A percentile compares a stretch with the other conserved stretches of the same genome.
Evolutionary conservation across 2,113 vertebrate species (phyloP).

Genomic region (Datnioides undecimradiatus): DNA sequence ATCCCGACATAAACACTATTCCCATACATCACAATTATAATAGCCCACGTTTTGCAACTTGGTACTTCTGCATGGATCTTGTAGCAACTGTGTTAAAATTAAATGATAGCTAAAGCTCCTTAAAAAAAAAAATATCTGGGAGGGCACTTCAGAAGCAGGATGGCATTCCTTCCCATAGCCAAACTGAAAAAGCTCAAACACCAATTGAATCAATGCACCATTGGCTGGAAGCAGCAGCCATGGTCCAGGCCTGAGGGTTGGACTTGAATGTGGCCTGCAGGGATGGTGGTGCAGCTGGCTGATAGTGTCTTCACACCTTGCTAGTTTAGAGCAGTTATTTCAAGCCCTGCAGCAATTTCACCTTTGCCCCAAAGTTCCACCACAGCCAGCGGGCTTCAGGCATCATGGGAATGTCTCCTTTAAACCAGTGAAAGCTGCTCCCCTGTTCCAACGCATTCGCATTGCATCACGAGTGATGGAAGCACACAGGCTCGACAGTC

Average conservation of each 20-base stretch:
- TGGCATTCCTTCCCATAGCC: neutral
- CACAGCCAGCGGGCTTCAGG: constrained; percentile 19
- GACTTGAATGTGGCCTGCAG: constrained; percentile 14
- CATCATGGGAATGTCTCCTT: constrained; percentile 12
- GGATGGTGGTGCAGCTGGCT: constrained; percentile 19
- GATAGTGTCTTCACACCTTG: constrained; percentile 18
- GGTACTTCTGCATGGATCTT: too few species aligned
- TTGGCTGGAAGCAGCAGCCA: neutral
- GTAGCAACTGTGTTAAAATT: too few species aligned
- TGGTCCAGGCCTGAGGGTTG: neutral
- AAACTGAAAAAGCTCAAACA: neutral
- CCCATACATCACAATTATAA: too few species aligned
- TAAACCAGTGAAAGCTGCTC: neutral
- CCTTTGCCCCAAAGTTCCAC: constrained; percentile 42
- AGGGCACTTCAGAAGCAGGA: neutral
- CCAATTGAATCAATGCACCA: neutral
- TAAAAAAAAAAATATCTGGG: neutral
- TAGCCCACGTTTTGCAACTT: too few species aligned
- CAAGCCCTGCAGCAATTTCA: constrained; percentile 54
- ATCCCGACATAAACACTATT: too few species aligned
- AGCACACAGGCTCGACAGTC: neutral
- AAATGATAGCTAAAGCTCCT: too few species aligned
- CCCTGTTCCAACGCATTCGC: neutral
- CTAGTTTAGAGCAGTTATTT: constrained; percentile 41
- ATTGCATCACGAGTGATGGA: constrained; percentile 11